Percentiles rank a stretch among this genome's conserved stretches.
These are phyloP conservation scores for Menidia menidia DNA, from an alignment of 2,797 vertebrate genomes.

Conservation along the genomic window DNA sequence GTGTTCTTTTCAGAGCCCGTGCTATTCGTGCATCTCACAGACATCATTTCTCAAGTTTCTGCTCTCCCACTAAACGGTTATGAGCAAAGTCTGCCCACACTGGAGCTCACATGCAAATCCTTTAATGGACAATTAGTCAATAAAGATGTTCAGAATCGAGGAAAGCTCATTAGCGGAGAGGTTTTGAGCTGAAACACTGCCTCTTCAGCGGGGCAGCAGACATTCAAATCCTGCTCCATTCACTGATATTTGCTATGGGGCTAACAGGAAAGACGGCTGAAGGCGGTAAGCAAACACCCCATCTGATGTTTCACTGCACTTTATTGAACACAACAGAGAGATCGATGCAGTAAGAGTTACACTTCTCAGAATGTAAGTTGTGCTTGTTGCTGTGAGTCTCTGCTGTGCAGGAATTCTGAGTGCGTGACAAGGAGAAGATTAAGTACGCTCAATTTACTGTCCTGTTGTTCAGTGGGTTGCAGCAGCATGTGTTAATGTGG, in stretches of 20 bases:
- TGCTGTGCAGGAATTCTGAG: not conserved
- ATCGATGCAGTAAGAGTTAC: not conserved
- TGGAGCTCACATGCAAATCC: not conserved
- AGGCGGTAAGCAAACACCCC: no score
- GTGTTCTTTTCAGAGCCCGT: not conserved
- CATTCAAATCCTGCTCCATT: not conserved
- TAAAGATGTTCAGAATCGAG: slow-evolving; percentile 1
- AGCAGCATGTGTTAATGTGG: slow-evolving; percentile 1
- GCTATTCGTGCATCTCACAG: not conserved
- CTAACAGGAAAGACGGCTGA: not conserved
- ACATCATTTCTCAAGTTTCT: not conserved
- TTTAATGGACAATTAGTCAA: not conserved
- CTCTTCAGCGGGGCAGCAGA: not conserved
- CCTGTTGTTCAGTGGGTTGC: not conserved
- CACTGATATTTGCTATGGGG: not conserved
- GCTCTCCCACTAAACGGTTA: not conserved
- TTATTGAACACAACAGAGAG: not conserved
- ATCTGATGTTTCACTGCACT: not conserved
- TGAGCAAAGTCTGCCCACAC: not conserved
- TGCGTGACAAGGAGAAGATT: not conserved
- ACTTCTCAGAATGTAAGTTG: not conserved
- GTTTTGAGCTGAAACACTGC: not conserved
- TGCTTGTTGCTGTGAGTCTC: no score
- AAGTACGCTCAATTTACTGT: slow-evolving; percentile 3
- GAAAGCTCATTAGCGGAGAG: not conserved